A percentile compares a stretch with the other conserved stretches of the same genome.
Evolutionary conservation across 2,797 vertebrate species (phyloP).

Genomic region (Microchirus variegatus): DNA sequence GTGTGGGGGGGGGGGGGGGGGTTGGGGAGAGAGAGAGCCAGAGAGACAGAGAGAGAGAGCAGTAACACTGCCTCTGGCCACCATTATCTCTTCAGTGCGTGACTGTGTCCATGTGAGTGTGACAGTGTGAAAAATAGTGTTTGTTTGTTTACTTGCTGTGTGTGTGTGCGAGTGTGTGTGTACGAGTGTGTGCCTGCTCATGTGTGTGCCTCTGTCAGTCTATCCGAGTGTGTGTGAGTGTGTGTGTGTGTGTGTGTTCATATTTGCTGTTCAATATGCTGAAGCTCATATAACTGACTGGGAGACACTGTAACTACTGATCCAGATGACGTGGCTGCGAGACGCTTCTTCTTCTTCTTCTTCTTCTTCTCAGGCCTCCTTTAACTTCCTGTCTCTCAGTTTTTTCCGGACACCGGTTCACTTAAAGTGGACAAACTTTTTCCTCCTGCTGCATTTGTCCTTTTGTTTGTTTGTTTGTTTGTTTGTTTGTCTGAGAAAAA

Average conservation of each 20-base stretch:
- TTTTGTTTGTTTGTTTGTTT: background rate
- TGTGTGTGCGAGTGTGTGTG: conserved; percentile 37
- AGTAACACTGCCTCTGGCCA: conserved; percentile 75
- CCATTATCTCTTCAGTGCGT: conserved; percentile 77
- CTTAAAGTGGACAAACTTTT: conserved; percentile 38
- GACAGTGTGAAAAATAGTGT: conserved; percentile 75
- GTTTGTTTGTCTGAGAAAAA: too few species aligned
- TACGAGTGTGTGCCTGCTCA: conserved; percentile 40
- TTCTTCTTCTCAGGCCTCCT: conserved; percentile 31
- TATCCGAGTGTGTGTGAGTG: conserved; percentile 57
- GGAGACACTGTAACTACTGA: conserved; percentile 67
- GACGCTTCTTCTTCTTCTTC: too few species aligned
- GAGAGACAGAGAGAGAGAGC: conserved; percentile 36
- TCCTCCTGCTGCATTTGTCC: background rate
- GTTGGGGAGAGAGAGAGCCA: conserved; percentile 10
- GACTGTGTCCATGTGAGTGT: conserved; percentile 77
- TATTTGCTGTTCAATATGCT: conserved; percentile 72
- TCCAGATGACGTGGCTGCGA: conserved; percentile 60
- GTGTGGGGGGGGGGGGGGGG: too few species aligned
- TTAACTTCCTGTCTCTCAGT: conserved; percentile 27
- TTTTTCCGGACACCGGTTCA: conserved; percentile 18
- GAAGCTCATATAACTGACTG: conserved; percentile 67
- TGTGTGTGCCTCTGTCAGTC: conserved; percentile 60
- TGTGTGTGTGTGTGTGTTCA: conserved; percentile 60
- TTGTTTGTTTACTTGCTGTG: conserved; percentile 70